Conservation (phyloP, 2,888 invertebrate genomes). For the Hedychridium roseum region DNA sequence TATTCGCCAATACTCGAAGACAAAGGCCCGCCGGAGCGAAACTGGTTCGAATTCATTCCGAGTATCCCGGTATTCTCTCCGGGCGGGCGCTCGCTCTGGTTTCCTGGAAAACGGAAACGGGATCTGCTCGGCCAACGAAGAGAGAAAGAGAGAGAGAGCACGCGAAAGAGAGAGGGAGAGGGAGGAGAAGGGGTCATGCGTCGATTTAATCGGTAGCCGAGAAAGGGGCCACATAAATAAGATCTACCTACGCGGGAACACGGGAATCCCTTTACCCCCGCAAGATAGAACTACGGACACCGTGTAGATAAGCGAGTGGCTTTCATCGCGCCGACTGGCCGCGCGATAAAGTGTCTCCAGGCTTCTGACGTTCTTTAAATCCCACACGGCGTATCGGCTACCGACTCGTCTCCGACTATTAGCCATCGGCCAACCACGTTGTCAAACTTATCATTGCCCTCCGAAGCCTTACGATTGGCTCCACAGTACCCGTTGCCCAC, state of each 20-base stretch:
- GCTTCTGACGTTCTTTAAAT: conserved; percentile 46
- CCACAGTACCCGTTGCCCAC: not conserved
- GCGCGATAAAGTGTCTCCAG: conserved; percentile 50
- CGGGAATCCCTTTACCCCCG: conserved; percentile 60
- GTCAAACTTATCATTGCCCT: no score
- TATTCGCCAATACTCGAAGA: no score
- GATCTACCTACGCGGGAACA: conserved; percentile 59
- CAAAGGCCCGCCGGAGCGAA: not conserved
- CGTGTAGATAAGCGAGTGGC: conserved; percentile 53
- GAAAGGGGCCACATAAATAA: conserved; percentile 59
- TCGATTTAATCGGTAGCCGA: conserved; percentile 60
- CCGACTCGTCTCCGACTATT: conserved; percentile 20
- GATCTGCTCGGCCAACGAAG: no score
- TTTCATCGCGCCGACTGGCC: conserved; percentile 54
- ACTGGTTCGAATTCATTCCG: conserved; percentile 7
- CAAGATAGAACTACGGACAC: conserved; percentile 44
- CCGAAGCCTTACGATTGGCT: not conserved
- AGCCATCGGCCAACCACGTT: no score
- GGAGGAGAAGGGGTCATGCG: conserved; percentile 24
- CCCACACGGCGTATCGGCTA: conserved; percentile 34
- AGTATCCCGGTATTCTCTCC: conserved; percentile 26
- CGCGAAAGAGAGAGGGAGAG: no score
- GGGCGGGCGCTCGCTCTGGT: conserved; percentile 22
- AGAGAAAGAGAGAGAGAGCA: no score
- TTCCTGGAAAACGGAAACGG: conserved; percentile 48